Evolutionary conservation across 2,888 invertebrate genomes (phyloP).

Genomic region (Tetanocera ferruginea): DNA sequence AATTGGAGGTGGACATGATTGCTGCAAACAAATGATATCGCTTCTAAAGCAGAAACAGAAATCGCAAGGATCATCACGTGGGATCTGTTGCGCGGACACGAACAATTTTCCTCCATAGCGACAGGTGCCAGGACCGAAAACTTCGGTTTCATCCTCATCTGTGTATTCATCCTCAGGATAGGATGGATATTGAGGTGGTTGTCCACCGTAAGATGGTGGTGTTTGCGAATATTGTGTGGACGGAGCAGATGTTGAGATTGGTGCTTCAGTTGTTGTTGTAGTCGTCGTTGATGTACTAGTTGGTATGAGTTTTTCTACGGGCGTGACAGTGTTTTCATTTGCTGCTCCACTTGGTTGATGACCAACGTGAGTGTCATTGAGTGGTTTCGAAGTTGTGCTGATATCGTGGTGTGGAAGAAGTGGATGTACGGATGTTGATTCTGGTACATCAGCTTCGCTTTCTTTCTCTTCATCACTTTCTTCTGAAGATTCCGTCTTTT

Average conservation of each 20-base stretch:
- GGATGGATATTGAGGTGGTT: conserved; percentile 63
- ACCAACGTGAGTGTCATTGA: not conserved
- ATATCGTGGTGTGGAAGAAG: conserved; percentile 55
- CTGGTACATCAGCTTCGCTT: conserved; percentile 47
- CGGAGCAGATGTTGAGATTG: conserved; percentile 53
- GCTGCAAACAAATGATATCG: conserved; percentile 94
- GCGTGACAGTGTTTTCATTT: conserved; percentile 7
- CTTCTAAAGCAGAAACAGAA: conserved; percentile 98
- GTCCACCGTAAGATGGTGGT: conserved; percentile 59
- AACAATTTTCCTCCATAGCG: conserved; percentile 93
- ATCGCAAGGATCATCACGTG: conserved; percentile 93
- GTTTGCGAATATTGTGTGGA: conserved; percentile 58
- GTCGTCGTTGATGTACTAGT: conserved; percentile 45
- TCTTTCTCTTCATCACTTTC: conserved; percentile 35
- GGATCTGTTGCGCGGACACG: conserved; percentile 95
- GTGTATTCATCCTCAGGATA: conserved; percentile 76
- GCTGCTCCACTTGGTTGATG: conserved; percentile 12
- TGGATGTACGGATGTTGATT: conserved; percentile 58
- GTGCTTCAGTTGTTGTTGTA: conserved; percentile 48
- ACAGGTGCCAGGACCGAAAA: conserved; percentile 90
- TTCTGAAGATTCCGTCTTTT: conserved; percentile 41
- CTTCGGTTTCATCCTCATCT: conserved; percentile 79
- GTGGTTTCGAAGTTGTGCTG: conserved; percentile 34
- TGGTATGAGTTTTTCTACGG: conserved; percentile 36
- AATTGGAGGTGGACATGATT: conserved; percentile 95